Evolutionary conservation across 2,888 invertebrate species (phyloP), one percentile per base, ranked within the genome.

Genomic region (Thumatha senex): DNA sequence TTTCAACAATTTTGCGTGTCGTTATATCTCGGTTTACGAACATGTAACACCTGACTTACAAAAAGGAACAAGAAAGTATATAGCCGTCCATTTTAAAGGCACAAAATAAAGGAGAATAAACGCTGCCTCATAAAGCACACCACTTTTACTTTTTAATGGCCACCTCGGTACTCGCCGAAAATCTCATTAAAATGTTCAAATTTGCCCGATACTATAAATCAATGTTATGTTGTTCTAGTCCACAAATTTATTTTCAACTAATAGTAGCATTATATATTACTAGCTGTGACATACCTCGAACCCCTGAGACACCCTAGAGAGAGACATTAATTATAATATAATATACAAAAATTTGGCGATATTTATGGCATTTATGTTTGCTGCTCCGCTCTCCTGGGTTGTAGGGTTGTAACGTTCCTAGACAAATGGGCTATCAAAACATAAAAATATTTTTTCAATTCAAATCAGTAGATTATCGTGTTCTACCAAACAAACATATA

Each of bases 221-320:
- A 55, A 46, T 39, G 24, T 38, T 35, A 58, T 59, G 52, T 50
- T 49, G 40, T 46, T 39, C 12, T 51, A 44, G n/a, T n/a, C n/a
- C 49, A 60, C 51, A 49, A 45, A 54, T 61, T 61, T 59, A 61
- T 50, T 48, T 47, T 57, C 29, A 53, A 53, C 43, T 42, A 51
- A 54, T 46, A 30, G 18, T 24, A 24, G 18, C 5, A 24, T 24
- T 24, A n/a, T n/a, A n/a, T n/a, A n/a, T n/a, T n/a, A n/a, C n/a
- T n/a, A n/a, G n/a, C n/a, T n/a, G n/a, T n/a, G n/a, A n/a, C n/a
- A n/a, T n/a, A n/a, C n/a, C n/a, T n/a, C n/a, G n/a, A n/a, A n/a
- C n/a, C n/a, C n/a, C n/a, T n/a, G n/a, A n/a, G n/a, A n/a, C n/a
- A n/a, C n/a, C n/a, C n/a, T n/a, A n/a, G n/a, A n/a, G n/a, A n/a